Base-by-base conservation (phyloP, 2,888 invertebrate species). In the Pollenia griseotomentosa region DNA sequence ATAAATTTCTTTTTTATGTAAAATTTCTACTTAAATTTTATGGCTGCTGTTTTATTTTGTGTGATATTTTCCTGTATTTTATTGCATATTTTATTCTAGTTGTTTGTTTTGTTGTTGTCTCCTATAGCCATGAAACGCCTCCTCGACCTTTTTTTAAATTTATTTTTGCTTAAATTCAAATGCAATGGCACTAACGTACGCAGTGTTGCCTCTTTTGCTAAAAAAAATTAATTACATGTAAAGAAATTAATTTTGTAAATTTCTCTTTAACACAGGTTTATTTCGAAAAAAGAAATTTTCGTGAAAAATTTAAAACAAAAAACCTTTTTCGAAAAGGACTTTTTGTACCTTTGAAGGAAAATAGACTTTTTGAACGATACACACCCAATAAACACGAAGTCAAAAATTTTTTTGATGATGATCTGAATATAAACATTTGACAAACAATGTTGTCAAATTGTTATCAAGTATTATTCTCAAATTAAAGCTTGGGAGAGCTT, bases 1-100 rank as follows among this genome's bases (percentile, higher is more conserved):
- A 42, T 12, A 82, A 74, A 53, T 78, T 68, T 63, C n/a, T 59
- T 82, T 82, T 82, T 82, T 59, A 70, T 83, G 61, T 46, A 42
- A 75, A 75, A 75, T 46, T 82, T 75, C 8, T 70, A 55, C 48
- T 75, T 14, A 61, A 75, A 83, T 68, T 74, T 75, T 44, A 68
- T 75, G 61, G 16, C 48, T 59, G 77, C 53, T 59, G 4, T 55
- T 40, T 48, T 66, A 12, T 83, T 61, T 61, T 33, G 9, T 33
- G 44, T 10, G 3, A n/a, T 33, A 33, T 77, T 53, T 51, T 16
- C 9, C 40, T 73, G 12, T 61, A 53, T 71, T 70, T 48, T 55
- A 46, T 55, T 48, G 12, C 42, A 11, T 5, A 12, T 65, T n/a
- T 51, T 19, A 14, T 40, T 42, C 42, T 14, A 7, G 7, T 42